A percentile compares a stretch with the other conserved stretches of the same genome.
These are phyloP conservation scores for Neopipo cinnamomea DNA, from an alignment of 2,113 vertebrate genomes.

Conservation along the genomic window DNA sequence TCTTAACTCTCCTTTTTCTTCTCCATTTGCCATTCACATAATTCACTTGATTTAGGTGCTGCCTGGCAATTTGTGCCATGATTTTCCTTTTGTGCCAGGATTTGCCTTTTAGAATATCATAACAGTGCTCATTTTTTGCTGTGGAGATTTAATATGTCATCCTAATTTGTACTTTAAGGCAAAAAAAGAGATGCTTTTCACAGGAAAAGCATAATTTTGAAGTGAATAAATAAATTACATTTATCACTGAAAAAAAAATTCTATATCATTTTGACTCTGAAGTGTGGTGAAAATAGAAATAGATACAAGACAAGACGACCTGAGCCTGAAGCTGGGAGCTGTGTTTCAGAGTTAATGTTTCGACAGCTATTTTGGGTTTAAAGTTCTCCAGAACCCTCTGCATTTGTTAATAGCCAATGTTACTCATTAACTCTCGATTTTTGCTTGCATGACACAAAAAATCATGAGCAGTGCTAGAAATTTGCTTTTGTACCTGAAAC, in stretches of 20 bases:
- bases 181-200: background rate
- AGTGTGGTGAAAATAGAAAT: background rate
- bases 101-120: background rate
- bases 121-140: background rate
- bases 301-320: background rate
- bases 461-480: rapidly evolving
- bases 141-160: background rate
- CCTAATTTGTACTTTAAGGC: background rate
- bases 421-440: constrained; percentile 26
- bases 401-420: background rate
- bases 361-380: background rate
- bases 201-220: background rate
- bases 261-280: background rate
- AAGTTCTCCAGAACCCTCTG: constrained; percentile 2
- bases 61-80: background rate
- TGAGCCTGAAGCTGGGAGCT: background rate
- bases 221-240: background rate
- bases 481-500: background rate
- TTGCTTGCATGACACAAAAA: background rate
- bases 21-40: background rate
- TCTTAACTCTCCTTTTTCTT: background rate
- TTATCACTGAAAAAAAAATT: background rate
- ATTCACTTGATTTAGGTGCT: background rate
- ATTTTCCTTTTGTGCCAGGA: background rate
- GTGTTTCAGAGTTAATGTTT: background rate